These are phyloP conservation scores for Poecile montanus DNA, from an alignment of 2,797 vertebrate species.

Conservation along the genomic window DNA sequence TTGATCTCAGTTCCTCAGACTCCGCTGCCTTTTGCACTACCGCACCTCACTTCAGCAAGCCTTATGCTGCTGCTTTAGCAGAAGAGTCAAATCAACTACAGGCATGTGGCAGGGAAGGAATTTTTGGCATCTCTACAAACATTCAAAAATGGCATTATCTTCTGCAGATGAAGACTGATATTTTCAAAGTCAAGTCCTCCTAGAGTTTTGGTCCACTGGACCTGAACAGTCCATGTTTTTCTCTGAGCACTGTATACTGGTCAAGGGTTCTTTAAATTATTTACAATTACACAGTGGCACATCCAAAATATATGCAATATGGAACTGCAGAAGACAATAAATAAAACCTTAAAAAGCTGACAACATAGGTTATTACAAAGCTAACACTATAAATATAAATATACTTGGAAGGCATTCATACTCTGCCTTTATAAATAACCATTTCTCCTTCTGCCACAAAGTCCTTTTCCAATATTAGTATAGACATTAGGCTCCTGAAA, in stretches of 20 bases:
- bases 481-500: neutral
- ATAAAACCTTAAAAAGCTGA: neutral
- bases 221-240: neutral
- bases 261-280: neutral
- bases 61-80: neutral
- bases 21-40: conserved; percentile 1
- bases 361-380: neutral
- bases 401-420: neutral
- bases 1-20: conserved; percentile 54
- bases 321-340: neutral
- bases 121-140: conserved; percentile 38
- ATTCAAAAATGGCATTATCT: conserved; percentile 24
- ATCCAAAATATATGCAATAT: neutral
- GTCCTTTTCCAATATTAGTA: neutral
- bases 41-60: neutral
- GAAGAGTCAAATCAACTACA: neutral
- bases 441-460: neutral
- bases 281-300: neutral
- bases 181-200: conserved; percentile 4
- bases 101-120: conserved; percentile 13
- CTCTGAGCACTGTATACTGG: neutral
- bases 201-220: neutral
- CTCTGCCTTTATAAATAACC: neutral
- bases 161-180: neutral
- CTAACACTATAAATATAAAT: neutral